phyloP scores from a whole-genome alignment of 2,797 vertebrate genomes.

The Synanceia verrucosa region DNA sequence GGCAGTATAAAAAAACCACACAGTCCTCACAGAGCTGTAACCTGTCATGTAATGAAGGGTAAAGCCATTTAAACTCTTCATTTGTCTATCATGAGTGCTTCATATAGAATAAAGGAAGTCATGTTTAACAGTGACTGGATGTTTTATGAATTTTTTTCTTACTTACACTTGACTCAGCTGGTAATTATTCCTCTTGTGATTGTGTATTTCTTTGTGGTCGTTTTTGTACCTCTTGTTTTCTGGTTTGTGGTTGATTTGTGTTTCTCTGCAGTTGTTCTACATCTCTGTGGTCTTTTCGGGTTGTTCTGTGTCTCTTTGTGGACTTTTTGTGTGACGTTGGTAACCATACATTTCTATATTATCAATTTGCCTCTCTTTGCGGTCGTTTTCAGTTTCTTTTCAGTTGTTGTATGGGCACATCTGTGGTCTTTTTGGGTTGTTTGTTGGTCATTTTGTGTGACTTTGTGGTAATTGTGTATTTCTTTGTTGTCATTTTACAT shows the following conservation, averaged over 20 bases:
- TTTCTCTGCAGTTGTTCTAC: neutral
- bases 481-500: no score
- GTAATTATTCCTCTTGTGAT: neutral
- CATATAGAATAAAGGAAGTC: neutral
- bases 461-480: no score
- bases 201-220: neutral
- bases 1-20: slow-evolving; percentile 2
- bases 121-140: neutral
- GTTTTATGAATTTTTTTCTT: neutral
- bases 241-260: neutral
- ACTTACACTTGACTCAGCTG: fast-evolving
- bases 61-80: neutral
- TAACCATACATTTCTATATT: no score
- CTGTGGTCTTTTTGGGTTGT: fast-evolving
- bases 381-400: no score
- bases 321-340: no score
- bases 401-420: no score
- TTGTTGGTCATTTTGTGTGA: no score
- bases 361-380: neutral
- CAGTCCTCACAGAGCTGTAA: neutral
- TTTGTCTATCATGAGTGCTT: neutral
- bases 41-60: neutral
- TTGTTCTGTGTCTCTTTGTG: neutral
- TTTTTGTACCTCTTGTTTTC: neutral
- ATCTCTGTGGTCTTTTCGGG: neutral